phyloP scores from a whole-genome alignment of 2,113 vertebrate genomes.

The Takifugu flavidus region DNA sequence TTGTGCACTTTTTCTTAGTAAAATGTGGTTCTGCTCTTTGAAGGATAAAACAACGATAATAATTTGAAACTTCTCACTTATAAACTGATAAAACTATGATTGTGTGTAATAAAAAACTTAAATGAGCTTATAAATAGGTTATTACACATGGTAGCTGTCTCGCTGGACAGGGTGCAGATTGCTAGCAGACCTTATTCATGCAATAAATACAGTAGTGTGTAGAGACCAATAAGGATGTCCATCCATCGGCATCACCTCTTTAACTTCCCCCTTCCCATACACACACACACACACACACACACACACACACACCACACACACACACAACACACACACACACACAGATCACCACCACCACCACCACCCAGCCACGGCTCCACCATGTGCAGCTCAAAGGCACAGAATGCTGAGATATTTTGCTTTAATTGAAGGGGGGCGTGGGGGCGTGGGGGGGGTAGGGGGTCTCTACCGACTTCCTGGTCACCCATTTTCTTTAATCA shows the following conservation, averaged over 20 bases:
- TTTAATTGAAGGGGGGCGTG: slow-evolving; percentile 68
- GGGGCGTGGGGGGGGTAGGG: slow-evolving; percentile 10
- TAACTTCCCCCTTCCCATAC: neutral
- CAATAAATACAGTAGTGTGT: slow-evolving; percentile 11
- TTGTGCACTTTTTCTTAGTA: too few species aligned
- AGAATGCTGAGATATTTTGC: slow-evolving; percentile 64
- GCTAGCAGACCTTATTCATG: neutral
- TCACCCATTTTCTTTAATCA: slow-evolving; percentile 71
- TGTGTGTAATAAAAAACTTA: too few species aligned
- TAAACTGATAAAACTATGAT: too few species aligned
- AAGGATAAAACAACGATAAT: too few species aligned
- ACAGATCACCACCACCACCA: slow-evolving; percentile 4
- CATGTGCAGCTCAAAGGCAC: slow-evolving; percentile 44
- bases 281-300: slow-evolving; percentile 6
- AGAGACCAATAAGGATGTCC: slow-evolving; percentile 17
- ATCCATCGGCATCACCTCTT: slow-evolving; percentile 40
- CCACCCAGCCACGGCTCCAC: slow-evolving; percentile 10
- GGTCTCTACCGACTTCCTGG: slow-evolving; percentile 64
- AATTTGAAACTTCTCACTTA: too few species aligned
- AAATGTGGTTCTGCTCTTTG: too few species aligned
- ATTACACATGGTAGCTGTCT: too few species aligned
- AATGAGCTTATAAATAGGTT: too few species aligned
- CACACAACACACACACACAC: slow-evolving; percentile 8
- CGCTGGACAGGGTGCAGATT: too few species aligned
- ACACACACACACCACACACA: slow-evolving; percentile 7